Percentiles rank a stretch among this genome's conserved stretches.
These are phyloP conservation scores for Lanistes nyassanus DNA, from an alignment of 1,140 invertebrate species.

Conservation along the genomic window DNA sequence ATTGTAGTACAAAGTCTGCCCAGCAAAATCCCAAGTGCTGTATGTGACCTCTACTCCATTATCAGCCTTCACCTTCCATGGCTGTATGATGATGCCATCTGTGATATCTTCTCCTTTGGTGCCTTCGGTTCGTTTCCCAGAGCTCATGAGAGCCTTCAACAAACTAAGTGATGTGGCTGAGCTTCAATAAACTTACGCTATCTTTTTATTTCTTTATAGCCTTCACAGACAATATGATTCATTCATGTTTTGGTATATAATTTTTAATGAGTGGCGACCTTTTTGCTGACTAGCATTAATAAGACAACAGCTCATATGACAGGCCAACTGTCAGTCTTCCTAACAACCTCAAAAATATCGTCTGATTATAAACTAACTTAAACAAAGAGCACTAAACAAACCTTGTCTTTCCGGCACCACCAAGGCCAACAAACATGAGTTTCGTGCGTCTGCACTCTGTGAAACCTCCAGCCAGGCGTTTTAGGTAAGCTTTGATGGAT, in stretches of 20 bases:
- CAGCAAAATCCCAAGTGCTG: slow-evolving; percentile 64
- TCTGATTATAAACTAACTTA: too few species aligned
- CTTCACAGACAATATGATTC: too few species aligned
- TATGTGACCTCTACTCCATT: slow-evolving; percentile 51
- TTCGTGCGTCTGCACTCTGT: slow-evolving; percentile 61
- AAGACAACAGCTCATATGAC: too few species aligned
- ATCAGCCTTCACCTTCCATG: slow-evolving; percentile 55
- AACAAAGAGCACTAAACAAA: slow-evolving; percentile 16
- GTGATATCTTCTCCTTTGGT: slow-evolving; percentile 56
- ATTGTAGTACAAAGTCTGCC: slow-evolving; percentile 63
- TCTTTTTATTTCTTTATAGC: too few species aligned
- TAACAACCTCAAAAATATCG: too few species aligned
- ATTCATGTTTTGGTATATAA: too few species aligned
- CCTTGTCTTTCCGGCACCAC: slow-evolving; percentile 64
- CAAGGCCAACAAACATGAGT: slow-evolving; percentile 63
- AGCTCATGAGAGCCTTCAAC: slow-evolving; percentile 56
- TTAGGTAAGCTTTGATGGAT: slow-evolving; percentile 57
- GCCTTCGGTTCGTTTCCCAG: slow-evolving; percentile 49
- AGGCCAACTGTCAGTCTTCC: too few species aligned
- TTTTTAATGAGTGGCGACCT: too few species aligned
- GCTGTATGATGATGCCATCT: slow-evolving; percentile 62
- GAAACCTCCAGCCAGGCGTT: slow-evolving; percentile 56
- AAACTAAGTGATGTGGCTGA: slow-evolving; percentile 41
- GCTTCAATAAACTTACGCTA: neutral
- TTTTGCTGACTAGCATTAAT: too few species aligned